Evolutionary conservation across 53 echinoderm and acorn worm species (phyloP).

Genomic region (Actinopyga echinites): DNA sequence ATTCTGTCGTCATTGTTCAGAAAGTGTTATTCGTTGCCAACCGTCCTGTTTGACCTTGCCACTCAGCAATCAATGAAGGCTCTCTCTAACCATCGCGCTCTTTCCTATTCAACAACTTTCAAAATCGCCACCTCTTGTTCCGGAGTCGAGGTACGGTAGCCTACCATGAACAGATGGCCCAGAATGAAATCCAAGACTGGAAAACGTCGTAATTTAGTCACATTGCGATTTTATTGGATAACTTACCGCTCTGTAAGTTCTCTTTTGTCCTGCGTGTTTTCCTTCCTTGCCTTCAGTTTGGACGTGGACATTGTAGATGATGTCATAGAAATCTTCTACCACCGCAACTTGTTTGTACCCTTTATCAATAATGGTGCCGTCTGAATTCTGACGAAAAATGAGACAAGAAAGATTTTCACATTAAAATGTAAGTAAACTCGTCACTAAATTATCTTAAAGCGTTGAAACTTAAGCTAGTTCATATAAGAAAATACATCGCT

Average conservation of each 20-base stretch:
- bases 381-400: slow-evolving; percentile 67
- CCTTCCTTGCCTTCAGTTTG: slow-evolving; percentile 84
- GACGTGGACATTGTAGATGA: slow-evolving; percentile 91
- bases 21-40: too few species aligned
- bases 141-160: too few species aligned
- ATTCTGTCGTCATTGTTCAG: too few species aligned
- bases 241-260: slow-evolving; percentile 95
- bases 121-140: too few species aligned
- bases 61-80: too few species aligned
- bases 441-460: neutral
- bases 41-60: too few species aligned
- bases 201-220: too few species aligned
- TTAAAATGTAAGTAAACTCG: neutral
- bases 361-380: slow-evolving; percentile 84
- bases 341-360: slow-evolving; percentile 94
- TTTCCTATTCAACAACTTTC: too few species aligned
- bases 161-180: too few species aligned
- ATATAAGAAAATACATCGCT: too few species aligned
- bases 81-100: too few species aligned
- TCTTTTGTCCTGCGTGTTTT: slow-evolving; percentile 95
- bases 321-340: slow-evolving; percentile 91
- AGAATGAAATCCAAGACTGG: too few species aligned
- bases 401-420: neutral
- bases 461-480: neutral
- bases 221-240: neutral